Conservation (phyloP, 2,797 vertebrate genomes). For the Agapornis canus region DNA sequence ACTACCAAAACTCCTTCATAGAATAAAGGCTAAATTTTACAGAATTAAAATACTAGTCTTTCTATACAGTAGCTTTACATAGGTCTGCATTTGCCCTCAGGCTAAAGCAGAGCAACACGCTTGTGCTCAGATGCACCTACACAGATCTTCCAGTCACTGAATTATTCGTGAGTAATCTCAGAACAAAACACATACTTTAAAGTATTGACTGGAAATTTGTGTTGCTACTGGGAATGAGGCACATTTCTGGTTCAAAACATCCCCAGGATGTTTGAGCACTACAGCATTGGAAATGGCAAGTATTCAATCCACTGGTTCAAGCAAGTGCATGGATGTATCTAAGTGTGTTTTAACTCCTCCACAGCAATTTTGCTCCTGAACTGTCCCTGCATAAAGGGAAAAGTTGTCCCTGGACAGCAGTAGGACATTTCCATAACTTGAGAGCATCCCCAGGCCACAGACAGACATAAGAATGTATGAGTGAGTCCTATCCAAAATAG, state of each 20-base stretch:
- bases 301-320: neutral
- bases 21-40: neutral
- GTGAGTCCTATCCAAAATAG: neutral
- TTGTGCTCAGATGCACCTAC: neutral
- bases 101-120: neutral
- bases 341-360: neutral
- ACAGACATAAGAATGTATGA: neutral
- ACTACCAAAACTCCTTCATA: neutral
- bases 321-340: fast-evolving
- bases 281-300: neutral
- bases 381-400: fast-evolving
- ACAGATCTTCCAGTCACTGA: neutral
- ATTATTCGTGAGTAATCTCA: neutral
- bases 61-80: neutral
- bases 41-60: neutral
- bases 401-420: neutral
- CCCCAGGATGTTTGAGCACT: neutral
- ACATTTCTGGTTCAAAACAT: neutral
- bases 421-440: neutral
- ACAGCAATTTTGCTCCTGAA: neutral
- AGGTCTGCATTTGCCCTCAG: neutral
- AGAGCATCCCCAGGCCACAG: neutral
- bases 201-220: neutral
- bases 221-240: neutral
- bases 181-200: neutral